Evolutionary conservation across 2,888 invertebrate species (phyloP).

Genomic region (Digitonthophagus gazella): DNA sequence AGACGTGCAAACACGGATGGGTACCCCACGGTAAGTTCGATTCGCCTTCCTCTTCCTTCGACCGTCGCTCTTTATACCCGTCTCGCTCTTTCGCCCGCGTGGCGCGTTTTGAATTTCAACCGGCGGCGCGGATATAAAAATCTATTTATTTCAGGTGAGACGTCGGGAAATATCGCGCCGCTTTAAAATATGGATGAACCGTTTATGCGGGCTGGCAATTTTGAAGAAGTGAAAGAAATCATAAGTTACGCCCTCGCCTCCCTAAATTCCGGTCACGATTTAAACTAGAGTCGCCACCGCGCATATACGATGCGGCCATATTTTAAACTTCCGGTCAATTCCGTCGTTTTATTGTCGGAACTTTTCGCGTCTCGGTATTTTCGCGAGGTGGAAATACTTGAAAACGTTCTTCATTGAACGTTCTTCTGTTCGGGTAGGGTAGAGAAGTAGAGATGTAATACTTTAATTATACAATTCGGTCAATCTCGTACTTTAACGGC

Average conservation of each 20-base stretch:
- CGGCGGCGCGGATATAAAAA: slow-evolving; percentile 3
- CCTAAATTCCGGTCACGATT: slow-evolving; percentile 3
- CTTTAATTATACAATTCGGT: too few relatives aligned
- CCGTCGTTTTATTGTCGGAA: background rate
- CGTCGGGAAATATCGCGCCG: slow-evolving; percentile 4
- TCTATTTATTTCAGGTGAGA: slow-evolving; percentile 8
- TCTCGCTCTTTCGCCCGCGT: background rate
- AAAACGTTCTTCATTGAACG: too few relatives aligned
- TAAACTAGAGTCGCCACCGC: slow-evolving; percentile 3
- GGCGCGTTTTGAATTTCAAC: background rate
- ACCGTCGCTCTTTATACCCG: background rate
- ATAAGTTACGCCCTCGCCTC: slow-evolving; percentile 10
- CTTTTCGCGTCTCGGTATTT: background rate
- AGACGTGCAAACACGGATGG: slow-evolving; percentile 72
- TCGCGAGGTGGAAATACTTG: too few relatives aligned
- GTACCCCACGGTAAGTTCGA: slow-evolving; percentile 68
- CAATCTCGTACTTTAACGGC: too few relatives aligned
- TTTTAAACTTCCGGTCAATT: background rate
- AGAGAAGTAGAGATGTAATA: too few relatives aligned
- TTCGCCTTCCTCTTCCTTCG: background rate
- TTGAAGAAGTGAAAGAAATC: slow-evolving; percentile 16
- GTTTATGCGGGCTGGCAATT: slow-evolving; percentile 10
- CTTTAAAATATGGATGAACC: slow-evolving; percentile 11
- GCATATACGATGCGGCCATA: slow-evolving; percentile 12
- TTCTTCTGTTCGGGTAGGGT: too few relatives aligned